These are phyloP conservation scores for Dallia pectoralis DNA, from an alignment of 2,797 vertebrate species.

Conservation along the genomic window DNA sequence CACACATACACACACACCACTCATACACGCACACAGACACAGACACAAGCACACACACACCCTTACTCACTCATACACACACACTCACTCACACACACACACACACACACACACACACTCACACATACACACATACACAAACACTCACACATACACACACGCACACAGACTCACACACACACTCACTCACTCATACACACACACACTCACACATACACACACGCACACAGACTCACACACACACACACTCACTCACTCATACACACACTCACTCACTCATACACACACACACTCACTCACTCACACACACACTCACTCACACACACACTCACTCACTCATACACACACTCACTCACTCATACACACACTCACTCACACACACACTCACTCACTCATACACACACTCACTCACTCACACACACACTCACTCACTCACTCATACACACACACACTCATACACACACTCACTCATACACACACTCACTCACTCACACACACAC, in stretches of 20 bases:
- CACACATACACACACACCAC: constrained; percentile 12
- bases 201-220: no score
- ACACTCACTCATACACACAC: constrained; percentile 13
- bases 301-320: no score
- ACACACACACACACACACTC: no score
- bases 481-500: constrained; percentile 13
- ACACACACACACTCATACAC: constrained; percentile 3
- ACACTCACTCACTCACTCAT: no score
- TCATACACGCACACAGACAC: constrained; percentile 7
- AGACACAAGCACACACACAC: constrained; percentile 19
- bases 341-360: neutral
- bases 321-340: no score
- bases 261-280: no score
- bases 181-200: constrained; percentile 17
- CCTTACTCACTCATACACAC: no score
- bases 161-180: no score
- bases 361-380: constrained; percentile 11
- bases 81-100: constrained; percentile 14
- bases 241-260: constrained; percentile 5
- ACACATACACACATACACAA: constrained; percentile 8
- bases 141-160: constrained; percentile 14
- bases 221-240: constrained; percentile 18
- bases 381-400: constrained; percentile 14
- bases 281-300: constrained; percentile 14
- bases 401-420: no score